phyloP scores from a whole-genome alignment of 2,113 vertebrate species.

The Polypterus senegalus region DNA sequence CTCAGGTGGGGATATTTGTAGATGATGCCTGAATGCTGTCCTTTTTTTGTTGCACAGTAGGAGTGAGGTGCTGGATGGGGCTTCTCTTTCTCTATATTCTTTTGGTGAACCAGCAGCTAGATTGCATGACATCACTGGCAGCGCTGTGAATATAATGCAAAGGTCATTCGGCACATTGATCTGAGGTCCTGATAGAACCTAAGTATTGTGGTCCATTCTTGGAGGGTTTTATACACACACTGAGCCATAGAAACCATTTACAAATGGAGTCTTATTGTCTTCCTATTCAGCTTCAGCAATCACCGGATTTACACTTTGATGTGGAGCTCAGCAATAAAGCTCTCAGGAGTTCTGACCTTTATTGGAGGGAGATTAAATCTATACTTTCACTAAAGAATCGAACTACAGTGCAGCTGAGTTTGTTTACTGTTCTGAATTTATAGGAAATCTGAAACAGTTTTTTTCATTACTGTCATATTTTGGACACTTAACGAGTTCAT shows the following conservation, averaged over 20 bases:
- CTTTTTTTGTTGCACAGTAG: slow-evolving; percentile 46
- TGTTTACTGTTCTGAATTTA: slow-evolving; percentile 1
- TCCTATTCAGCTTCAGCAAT: slow-evolving; percentile 55
- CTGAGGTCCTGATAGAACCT: slow-evolving; percentile 48
- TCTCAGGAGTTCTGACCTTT: slow-evolving; percentile 58
- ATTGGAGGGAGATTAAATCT: slow-evolving; percentile 26
- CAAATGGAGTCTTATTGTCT: slow-evolving; percentile 54
- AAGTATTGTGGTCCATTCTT: slow-evolving; percentile 43
- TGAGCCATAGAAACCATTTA: slow-evolving; percentile 49
- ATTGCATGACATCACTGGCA: slow-evolving; percentile 55
- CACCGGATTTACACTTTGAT: slow-evolving; percentile 61
- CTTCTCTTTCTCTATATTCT: slow-evolving; percentile 36
- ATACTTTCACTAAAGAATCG: neutral
- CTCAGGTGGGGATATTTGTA: slow-evolving; percentile 48
- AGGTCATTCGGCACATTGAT: slow-evolving; percentile 60
- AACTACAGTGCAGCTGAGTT: slow-evolving; percentile 4
- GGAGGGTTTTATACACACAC: slow-evolving; percentile 44
- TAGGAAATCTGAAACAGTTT: slow-evolving; percentile 1
- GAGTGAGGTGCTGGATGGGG: slow-evolving; percentile 48
- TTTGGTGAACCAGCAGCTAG: slow-evolving; percentile 45
- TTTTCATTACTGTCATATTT: neutral
- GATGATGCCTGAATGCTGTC: slow-evolving; percentile 45
- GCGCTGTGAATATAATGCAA: slow-evolving; percentile 51
- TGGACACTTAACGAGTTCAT: too few relatives aligned
- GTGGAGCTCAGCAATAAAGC: slow-evolving; percentile 55